A percentile compares a stretch with the other conserved stretches of the same genome.
Evolutionary conservation across 2,888 invertebrate genomes (phyloP).

Genomic region (Eugnorisma glareosa): DNA sequence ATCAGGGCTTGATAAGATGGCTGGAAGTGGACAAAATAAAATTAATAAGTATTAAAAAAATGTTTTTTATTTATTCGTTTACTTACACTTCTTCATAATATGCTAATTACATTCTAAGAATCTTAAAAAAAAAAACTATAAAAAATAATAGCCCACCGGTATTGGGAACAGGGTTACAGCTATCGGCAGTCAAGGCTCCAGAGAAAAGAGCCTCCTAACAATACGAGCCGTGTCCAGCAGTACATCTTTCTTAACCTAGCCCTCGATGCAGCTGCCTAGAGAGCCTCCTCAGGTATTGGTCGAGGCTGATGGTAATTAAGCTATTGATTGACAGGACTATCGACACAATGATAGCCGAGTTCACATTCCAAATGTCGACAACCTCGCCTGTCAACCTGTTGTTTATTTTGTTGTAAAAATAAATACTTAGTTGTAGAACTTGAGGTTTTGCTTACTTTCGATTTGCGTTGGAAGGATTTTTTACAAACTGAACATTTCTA

Average conservation of each 20-base stretch:
- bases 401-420: too few relatives aligned
- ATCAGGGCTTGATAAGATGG: conserved; percentile 6
- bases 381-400: neutral
- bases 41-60: neutral
- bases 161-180: neutral
- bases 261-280: neutral
- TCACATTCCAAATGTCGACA: neutral
- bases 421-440: neutral
- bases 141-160: neutral
- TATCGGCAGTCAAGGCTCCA: neutral
- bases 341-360: neutral
- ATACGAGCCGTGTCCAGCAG: neutral
- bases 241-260: neutral
- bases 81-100: too few relatives aligned
- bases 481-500: neutral
- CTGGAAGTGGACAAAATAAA: neutral
- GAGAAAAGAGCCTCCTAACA: neutral
- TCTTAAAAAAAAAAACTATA: neutral
- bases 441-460: neutral
- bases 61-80: too few relatives aligned
- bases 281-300: neutral
- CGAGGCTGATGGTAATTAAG: neutral
- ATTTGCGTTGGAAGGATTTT: neutral
- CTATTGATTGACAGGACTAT: neutral
- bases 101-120: neutral